Evolutionary conservation across 2,113 vertebrate species (phyloP).

Genomic region (Chunga burmeisteri): DNA sequence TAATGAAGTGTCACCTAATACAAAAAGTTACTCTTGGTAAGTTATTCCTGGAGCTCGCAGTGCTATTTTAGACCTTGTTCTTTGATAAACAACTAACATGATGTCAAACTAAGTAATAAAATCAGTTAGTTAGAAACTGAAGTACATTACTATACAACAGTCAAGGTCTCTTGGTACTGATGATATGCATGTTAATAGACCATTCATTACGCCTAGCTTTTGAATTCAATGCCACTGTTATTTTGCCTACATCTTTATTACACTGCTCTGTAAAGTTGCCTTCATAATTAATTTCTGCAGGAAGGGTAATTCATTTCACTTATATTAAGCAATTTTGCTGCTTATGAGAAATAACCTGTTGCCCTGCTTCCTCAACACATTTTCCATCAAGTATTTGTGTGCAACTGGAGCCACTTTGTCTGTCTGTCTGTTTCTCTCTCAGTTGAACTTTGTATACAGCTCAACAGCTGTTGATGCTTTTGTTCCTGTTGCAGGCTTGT

Average conservation of each 20-base stretch:
- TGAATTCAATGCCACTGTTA: constrained; percentile 29
- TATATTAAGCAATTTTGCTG: constrained; percentile 22
- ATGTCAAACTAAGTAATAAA: not conserved
- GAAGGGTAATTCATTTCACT: constrained; percentile 39
- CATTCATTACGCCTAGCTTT: constrained; percentile 29
- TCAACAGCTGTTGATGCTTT: constrained; percentile 31
- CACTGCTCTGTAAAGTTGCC: not conserved
- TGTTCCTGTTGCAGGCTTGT: constrained; percentile 39
- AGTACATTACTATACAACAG: not conserved
- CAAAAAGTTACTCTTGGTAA: not conserved
- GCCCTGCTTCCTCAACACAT: constrained; percentile 21
- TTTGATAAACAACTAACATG: not conserved
- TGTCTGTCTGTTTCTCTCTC: not conserved
- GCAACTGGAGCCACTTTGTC: constrained; percentile 30
- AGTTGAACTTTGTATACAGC: constrained; percentile 22
- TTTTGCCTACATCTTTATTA: constrained; percentile 31
- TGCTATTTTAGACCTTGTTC: not conserved
- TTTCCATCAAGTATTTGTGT: constrained; percentile 38
- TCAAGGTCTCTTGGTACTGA: constrained; percentile 54
- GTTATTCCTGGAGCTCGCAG: not conserved
- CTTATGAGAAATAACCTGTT: constrained; percentile 36
- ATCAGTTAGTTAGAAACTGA: constrained; percentile 13
- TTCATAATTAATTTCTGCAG: constrained; percentile 50
- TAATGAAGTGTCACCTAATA: not conserved
- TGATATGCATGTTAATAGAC: constrained; percentile 24